phyloP scores from a whole-genome alignment of 2,113 vertebrate genomes.

The Festucalex cinctus region DNA sequence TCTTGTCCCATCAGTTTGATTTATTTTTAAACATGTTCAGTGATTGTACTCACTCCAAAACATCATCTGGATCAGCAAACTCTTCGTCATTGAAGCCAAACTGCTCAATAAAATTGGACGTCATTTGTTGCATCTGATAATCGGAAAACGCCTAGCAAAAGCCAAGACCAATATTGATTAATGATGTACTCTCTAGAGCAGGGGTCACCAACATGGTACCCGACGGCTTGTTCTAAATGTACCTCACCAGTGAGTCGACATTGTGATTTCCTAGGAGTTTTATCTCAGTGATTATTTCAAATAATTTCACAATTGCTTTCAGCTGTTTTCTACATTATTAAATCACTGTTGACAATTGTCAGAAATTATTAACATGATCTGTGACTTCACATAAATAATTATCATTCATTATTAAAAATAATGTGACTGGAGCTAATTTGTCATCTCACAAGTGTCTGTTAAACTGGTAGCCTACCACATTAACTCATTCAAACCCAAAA shows the following conservation, averaged over 20 bases:
- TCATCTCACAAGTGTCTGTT: not conserved
- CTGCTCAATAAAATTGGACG: conserved; percentile 93
- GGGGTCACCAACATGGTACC: not conserved
- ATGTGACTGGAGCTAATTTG: not conserved
- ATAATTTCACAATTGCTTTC: not conserved
- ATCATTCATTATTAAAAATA: not conserved
- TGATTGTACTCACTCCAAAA: conserved; percentile 95
- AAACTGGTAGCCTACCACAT: not conserved
- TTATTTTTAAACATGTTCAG: conserved; percentile 30
- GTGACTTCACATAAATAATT: not conserved
- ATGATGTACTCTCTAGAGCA: not conserved
- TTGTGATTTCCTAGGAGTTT: not conserved
- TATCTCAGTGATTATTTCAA: not conserved
- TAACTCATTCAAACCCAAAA: no score
- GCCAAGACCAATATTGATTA: conserved; percentile 3
- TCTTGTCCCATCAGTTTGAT: conserved; percentile 20
- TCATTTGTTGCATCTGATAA: conserved; percentile 99
- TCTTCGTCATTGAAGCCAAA: conserved; percentile 98
- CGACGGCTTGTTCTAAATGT: not conserved
- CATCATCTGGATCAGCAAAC: conserved; percentile 93
- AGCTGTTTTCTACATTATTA: not conserved
- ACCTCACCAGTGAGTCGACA: not conserved
- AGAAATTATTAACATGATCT: not conserved
- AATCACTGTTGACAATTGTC: not conserved
- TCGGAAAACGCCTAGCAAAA: conserved; percentile 87